Conservation (phyloP, 2,888 invertebrate species). For the Leptogaster cylindrica region DNA sequence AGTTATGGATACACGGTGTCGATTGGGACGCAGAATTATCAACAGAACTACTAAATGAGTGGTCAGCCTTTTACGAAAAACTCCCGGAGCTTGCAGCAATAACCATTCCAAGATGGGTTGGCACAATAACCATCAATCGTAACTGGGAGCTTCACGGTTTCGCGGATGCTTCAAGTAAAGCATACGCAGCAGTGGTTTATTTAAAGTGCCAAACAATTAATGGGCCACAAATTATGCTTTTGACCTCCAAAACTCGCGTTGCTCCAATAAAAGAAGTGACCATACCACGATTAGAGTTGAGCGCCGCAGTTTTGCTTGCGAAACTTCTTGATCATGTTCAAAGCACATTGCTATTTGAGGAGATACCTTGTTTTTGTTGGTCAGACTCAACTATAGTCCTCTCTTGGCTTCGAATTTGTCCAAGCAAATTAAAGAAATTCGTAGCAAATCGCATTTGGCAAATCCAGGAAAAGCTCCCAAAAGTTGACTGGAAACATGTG, state of each 20-base stretch:
- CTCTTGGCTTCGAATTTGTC: background rate
- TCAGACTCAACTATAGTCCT: conserved; percentile 6
- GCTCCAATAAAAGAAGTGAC: background rate
- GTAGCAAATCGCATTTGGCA: background rate
- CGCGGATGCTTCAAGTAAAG: background rate
- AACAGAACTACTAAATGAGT: background rate
- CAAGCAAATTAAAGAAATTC: background rate
- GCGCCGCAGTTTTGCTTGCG: background rate
- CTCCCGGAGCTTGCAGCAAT: background rate
- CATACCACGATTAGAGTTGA: background rate
- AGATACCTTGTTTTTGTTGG: conserved; percentile 3
- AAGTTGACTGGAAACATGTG: background rate
- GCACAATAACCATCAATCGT: background rate
- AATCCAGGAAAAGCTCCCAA: background rate
- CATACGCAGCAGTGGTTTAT: conserved; percentile 1
- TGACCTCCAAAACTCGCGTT: background rate
- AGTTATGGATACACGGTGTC: no score
- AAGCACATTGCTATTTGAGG: background rate
- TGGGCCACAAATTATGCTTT: no score
- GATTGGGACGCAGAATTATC: background rate
- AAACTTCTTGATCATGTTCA: background rate
- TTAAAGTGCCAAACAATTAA: background rate
- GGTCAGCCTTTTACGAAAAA: background rate
- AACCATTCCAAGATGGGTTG: background rate
- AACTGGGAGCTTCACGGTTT: conserved; percentile 5